Percentiles rank a stretch among this genome's conserved stretches.
These are phyloP conservation scores for Protonibea diacanthus DNA, from an alignment of 2,797 vertebrate species.

Conservation along the genomic window DNA sequence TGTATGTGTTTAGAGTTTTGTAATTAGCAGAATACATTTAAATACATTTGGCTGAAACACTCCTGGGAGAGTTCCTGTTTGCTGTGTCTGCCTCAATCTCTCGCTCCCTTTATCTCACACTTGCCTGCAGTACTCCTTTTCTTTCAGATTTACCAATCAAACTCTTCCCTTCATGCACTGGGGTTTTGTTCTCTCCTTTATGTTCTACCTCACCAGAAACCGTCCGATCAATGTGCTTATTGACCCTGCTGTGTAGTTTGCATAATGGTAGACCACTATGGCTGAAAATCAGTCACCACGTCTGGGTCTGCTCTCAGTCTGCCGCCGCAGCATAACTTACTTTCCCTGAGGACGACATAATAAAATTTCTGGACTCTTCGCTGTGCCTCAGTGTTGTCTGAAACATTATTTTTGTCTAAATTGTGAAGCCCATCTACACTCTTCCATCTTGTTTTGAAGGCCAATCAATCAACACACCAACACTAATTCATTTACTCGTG, in stretches of 20 bases:
- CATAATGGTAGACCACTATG: constrained; percentile 44
- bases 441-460: constrained; percentile 14
- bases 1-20: constrained; percentile 85
- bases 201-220: constrained; percentile 56
- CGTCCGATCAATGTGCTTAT: constrained; percentile 50
- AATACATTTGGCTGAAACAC: constrained; percentile 84
- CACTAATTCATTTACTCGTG: constrained; percentile 32
- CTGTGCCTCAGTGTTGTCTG: not conserved
- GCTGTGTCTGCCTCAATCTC: constrained; percentile 77
- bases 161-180: constrained; percentile 65
- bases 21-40: constrained; percentile 89
- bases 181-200: constrained; percentile 64
- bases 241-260: constrained; percentile 56
- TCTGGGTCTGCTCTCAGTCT: constrained; percentile 31
- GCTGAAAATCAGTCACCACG: constrained; percentile 25
- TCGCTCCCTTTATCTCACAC: constrained; percentile 64
- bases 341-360: constrained; percentile 19
- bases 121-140: constrained; percentile 60
- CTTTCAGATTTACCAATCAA: constrained; percentile 73
- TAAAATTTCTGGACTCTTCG: constrained; percentile 14
- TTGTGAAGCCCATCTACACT: constrained; percentile 11
- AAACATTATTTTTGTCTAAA: constrained; percentile 11
- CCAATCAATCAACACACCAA: constrained; percentile 12
- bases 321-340: constrained; percentile 21
- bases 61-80: constrained; percentile 80